Conservation (phyloP, 2,113 vertebrate species). For the Atherinomorus stipes region DNA sequence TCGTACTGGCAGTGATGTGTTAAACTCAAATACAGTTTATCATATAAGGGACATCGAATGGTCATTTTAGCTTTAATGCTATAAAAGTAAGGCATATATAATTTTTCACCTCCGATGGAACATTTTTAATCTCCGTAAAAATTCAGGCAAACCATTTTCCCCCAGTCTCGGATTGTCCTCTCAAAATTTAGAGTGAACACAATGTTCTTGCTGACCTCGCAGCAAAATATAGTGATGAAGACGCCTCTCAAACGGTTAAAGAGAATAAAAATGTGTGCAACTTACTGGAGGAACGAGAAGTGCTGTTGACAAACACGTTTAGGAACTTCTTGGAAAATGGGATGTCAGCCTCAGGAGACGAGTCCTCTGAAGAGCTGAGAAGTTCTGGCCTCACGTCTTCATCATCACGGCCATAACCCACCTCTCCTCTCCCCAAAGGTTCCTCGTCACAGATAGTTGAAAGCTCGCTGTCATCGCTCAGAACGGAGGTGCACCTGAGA, state of each 20-base stretch:
- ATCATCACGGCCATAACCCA: conserved; percentile 65
- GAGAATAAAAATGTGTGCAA: conserved; percentile 19
- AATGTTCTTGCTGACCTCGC: not conserved
- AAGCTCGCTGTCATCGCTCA: conserved; percentile 90
- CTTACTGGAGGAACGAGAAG: conserved; percentile 97
- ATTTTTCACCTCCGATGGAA: no score
- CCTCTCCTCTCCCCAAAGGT: conserved; percentile 75
- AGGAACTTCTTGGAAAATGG: conserved; percentile 99
- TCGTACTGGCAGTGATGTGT: conserved; percentile 46
- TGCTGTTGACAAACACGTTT: conserved; percentile 98
- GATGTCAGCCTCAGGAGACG: conserved; percentile 93
- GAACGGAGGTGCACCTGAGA: conserved; percentile 88
- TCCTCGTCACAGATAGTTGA: conserved; percentile 88
- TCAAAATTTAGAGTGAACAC: no score
- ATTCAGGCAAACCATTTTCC: not conserved
- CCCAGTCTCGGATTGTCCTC: no score
- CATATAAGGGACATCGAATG: not conserved
- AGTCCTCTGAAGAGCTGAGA: conserved; percentile 87
- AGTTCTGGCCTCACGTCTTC: conserved; percentile 74
- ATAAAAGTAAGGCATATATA: no score
- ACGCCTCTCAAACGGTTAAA: not conserved
- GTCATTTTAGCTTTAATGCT: conserved; percentile 19
- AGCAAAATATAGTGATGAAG: not conserved
- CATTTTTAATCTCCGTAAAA: no score
- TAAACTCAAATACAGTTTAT: conserved; percentile 19